phyloP scores from a whole-genome alignment of 2,888 invertebrate species.

The Callyntrura sp. region DNA sequence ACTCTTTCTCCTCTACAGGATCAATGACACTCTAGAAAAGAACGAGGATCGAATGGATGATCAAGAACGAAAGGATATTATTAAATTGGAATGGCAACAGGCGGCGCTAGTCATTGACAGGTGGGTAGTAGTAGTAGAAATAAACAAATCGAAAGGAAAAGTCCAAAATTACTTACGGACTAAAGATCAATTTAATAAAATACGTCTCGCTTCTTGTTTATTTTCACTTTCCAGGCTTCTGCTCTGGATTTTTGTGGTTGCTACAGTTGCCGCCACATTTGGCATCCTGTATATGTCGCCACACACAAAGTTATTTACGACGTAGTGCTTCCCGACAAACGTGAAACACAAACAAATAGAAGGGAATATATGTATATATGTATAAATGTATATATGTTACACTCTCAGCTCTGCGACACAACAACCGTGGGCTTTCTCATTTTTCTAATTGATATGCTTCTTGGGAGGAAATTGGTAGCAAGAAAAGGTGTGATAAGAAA shows the following conservation, averaged over 20 bases:
- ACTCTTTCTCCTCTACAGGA: constrained; percentile 86
- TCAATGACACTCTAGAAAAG: constrained; percentile 87
- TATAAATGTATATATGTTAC: too few relatives aligned
- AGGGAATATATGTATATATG: too few relatives aligned
- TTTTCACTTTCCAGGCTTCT: constrained; percentile 85
- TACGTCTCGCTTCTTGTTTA: not conserved
- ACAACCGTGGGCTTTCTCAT: too few relatives aligned
- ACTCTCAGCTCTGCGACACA: too few relatives aligned
- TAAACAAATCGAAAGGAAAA: not conserved
- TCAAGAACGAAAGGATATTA: constrained; percentile 86
- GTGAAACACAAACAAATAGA: too few relatives aligned
- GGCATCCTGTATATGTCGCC: constrained; percentile 86
- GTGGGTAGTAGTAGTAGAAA: constrained; percentile 73
- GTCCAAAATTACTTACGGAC: not conserved
- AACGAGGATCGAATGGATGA: constrained; percentile 87
- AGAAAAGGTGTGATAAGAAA: too few relatives aligned
- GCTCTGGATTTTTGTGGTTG: constrained; percentile 86
- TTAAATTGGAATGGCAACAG: constrained; percentile 87
- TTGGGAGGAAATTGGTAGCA: too few relatives aligned
- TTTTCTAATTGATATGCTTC: too few relatives aligned
- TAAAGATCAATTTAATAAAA: constrained; percentile 13
- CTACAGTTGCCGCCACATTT: constrained; percentile 86
- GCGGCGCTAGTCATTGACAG: constrained; percentile 87
- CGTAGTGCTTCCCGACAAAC: constrained; percentile 45
- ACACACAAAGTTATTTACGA: constrained; percentile 85